Evolutionary conservation across 2,888 invertebrate genomes (phyloP).

Genomic region (Hedya salicella): DNA sequence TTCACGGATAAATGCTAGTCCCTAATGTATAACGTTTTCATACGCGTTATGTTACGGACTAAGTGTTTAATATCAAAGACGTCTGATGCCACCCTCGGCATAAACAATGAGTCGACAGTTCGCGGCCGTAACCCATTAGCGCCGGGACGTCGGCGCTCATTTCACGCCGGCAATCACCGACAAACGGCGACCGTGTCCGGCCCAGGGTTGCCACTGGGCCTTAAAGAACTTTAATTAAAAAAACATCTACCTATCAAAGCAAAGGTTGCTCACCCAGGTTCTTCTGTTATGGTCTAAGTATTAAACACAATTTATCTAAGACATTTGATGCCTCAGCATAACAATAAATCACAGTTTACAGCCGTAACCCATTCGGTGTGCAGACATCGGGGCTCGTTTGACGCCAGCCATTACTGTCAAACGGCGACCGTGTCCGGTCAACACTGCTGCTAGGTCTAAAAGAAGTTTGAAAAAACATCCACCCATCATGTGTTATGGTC

Average conservation of each 20-base stretch:
- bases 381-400: slow-evolving; percentile 51
- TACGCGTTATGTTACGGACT: too few species aligned
- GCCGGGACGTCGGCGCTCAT: slow-evolving; percentile 48
- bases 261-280: too few species aligned
- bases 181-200: slow-evolving; percentile 48
- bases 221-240: background rate
- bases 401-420: slow-evolving; percentile 51
- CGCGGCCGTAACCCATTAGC: slow-evolving; percentile 42
- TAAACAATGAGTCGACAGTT: slow-evolving; percentile 44
- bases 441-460: slow-evolving; percentile 47
- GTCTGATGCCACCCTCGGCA: slow-evolving; percentile 14
- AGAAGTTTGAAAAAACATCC: background rate
- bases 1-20: too few species aligned
- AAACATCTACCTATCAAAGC: too few species aligned
- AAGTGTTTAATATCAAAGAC: background rate
- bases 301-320: background rate
- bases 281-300: too few species aligned
- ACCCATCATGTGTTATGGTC: too few species aligned
- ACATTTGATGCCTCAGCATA: slow-evolving; percentile 19
- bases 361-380: slow-evolving; percentile 43
- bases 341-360: slow-evolving; percentile 42
- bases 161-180: slow-evolving; percentile 53
- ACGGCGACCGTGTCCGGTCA: slow-evolving; percentile 48
- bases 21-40: too few species aligned
- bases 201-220: slow-evolving; percentile 49